Percentiles rank a stretch among this genome's conserved stretches.
Conservation (phyloP, 2,888 invertebrate species). For the Andrena bicolor region DNA sequence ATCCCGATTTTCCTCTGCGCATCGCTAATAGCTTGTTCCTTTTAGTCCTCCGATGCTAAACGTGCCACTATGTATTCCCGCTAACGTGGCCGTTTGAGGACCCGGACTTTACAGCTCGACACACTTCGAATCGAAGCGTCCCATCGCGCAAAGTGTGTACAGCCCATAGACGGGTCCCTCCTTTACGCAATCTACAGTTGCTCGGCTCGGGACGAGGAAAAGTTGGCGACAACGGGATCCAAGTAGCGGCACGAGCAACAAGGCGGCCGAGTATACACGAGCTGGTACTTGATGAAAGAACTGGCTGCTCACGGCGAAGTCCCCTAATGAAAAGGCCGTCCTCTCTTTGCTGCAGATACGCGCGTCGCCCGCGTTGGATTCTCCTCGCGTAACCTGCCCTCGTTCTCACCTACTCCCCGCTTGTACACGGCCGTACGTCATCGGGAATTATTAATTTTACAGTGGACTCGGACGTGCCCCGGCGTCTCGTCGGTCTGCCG, state of each 20-base stretch:
- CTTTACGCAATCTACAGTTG: too few relatives aligned
- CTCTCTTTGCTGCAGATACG: neutral
- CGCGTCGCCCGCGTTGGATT: too few relatives aligned
- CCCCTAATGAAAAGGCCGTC: slow-evolving; percentile 23
- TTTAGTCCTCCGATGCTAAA: too few relatives aligned
- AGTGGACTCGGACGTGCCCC: slow-evolving; percentile 54
- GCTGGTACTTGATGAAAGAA: neutral
- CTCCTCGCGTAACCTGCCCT: neutral
- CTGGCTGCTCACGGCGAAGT: neutral
- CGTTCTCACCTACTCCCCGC: slow-evolving; percentile 32
- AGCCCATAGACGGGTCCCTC: too few relatives aligned
- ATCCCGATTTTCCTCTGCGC: too few relatives aligned
- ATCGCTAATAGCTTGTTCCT: too few relatives aligned
- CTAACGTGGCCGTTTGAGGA: too few relatives aligned
- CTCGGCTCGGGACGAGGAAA: too few relatives aligned
- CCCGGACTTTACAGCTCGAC: too few relatives aligned
- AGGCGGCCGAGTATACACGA: neutral
- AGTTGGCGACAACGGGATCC: neutral
- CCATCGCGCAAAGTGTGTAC: too few relatives aligned
- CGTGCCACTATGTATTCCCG: too few relatives aligned
- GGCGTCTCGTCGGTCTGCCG: slow-evolving; percentile 41
- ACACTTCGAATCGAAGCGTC: too few relatives aligned
- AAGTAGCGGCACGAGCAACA: neutral
- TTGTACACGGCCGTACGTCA: slow-evolving; percentile 42
- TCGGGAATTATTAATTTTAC: slow-evolving; percentile 70